Conservation (phyloP, 2,797 vertebrate species). For the Odontamblyopus rebecca region DNA sequence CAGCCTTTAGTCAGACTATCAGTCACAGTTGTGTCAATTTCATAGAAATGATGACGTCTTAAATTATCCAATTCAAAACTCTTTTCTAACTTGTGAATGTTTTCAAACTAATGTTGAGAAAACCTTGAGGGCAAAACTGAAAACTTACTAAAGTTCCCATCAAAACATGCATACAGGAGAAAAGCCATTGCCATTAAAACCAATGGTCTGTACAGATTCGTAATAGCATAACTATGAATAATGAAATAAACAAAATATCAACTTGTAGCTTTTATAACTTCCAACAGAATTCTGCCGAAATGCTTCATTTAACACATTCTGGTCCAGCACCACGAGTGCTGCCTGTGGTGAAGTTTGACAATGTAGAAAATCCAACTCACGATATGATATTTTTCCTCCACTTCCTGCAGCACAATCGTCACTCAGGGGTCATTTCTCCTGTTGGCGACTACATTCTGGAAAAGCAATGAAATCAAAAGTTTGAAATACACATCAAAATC, state of each 20-base stretch:
- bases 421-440: slow-evolving; percentile 42
- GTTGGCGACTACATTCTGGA: slow-evolving; percentile 58
- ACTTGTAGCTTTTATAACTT: slow-evolving; percentile 31
- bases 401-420: slow-evolving; percentile 43
- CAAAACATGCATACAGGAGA: slow-evolving; percentile 41
- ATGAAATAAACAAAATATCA: slow-evolving; percentile 49
- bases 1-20: background rate
- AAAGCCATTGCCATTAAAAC: slow-evolving; percentile 56
- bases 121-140: slow-evolving; percentile 4
- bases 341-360: slow-evolving; percentile 56
- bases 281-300: background rate
- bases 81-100: slow-evolving; percentile 13
- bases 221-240: slow-evolving; percentile 48
- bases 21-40: background rate
- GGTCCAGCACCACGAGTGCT: slow-evolving; percentile 46
- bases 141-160: background rate
- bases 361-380: slow-evolving; percentile 55
- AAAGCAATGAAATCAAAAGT: slow-evolving; percentile 59
- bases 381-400: slow-evolving; percentile 51
- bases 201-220: slow-evolving; percentile 52
- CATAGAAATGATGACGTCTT: background rate
- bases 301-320: slow-evolving; percentile 42
- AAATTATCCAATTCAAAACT: background rate
- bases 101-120: slow-evolving; percentile 24
- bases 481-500: slow-evolving; percentile 56